These are phyloP conservation scores for Calameuta pallipes DNA, from an alignment of 2,888 invertebrate genomes.

Conservation along the genomic window DNA sequence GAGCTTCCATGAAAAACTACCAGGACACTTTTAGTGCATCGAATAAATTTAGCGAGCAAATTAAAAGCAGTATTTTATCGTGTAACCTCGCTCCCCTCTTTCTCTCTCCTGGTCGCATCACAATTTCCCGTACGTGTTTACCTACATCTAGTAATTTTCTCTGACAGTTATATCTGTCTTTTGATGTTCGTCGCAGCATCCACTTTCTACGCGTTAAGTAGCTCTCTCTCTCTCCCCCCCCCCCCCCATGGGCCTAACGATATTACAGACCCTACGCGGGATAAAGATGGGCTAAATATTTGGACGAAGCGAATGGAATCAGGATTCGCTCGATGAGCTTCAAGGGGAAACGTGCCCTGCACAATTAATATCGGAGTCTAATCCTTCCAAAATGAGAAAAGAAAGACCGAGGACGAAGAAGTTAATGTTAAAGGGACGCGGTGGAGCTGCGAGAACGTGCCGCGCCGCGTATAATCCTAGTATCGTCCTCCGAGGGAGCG, in stretches of 20 bases:
- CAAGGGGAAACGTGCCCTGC: slow-evolving; percentile 1
- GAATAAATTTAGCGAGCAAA: slow-evolving; percentile 36
- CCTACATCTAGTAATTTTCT: background rate
- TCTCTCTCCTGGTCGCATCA: slow-evolving; percentile 11
- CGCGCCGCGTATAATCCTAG: slow-evolving; percentile 27
- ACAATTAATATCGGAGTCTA: slow-evolving; percentile 21
- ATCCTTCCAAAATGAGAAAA: slow-evolving; percentile 9
- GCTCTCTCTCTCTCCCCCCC: too few relatives aligned
- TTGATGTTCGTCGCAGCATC: too few relatives aligned
- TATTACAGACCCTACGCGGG: too few relatives aligned
- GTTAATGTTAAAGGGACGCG: background rate
- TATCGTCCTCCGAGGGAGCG: slow-evolving; percentile 18
- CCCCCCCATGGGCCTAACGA: too few relatives aligned
- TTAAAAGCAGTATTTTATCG: slow-evolving; percentile 35
- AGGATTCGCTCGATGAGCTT: slow-evolving; percentile 4
- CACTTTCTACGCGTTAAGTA: too few relatives aligned
- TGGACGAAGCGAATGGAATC: too few relatives aligned
- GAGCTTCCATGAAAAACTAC: slow-evolving; percentile 25
- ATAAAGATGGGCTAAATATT: too few relatives aligned
- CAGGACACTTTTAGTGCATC: slow-evolving; percentile 31
- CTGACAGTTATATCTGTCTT: background rate
- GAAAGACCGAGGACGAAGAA: slow-evolving; percentile 14
- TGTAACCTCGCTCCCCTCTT: slow-evolving; percentile 7
- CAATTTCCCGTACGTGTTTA: slow-evolving; percentile 14
- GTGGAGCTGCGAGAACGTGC: slow-evolving; percentile 9